Evolutionary conservation across 2,113 vertebrate species (phyloP), one percentile per base, ranked within the genome.

Genomic region (Nyctibius bracteatus): DNA sequence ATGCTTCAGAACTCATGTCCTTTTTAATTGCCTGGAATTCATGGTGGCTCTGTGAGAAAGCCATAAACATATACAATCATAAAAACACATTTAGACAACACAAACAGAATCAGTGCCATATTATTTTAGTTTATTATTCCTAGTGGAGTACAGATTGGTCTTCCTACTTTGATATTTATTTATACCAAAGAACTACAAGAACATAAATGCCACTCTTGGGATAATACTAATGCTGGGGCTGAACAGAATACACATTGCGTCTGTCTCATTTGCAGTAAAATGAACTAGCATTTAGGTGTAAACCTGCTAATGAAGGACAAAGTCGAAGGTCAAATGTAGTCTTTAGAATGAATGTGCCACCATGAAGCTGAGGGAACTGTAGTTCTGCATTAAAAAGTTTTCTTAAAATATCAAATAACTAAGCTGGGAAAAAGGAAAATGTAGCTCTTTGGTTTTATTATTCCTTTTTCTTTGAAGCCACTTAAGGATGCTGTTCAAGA

Each of bases 71-170:
- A 98, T 94, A 96, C 96, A 97, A 98, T 97, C 97, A 97, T 98
- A 98, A 98, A 98, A 98, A 96, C 95, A 94, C 97, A 96, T 97
- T 98, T 97, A 97, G 98, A 98, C 97, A 97, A 97, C 97, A 93
- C 92, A 97, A 97, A 97, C 98, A 98, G 96, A 98, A 98, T 98
- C 98, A 96, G 97, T 98, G 98, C 97, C 95, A 81, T 97, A 98
- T 98, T 98, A 98, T 98, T 98, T 97, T 98, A 97, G 96, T 98
- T 98, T 98, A 98, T 98, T 98, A 97, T 97, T 97, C 98, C 98
- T 98, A 24, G 90, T 72, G 96, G 98, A 97, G 88, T 92, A 92
- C 96, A 96, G 95, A 97, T 96, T 96, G 96, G 98, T 95, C 97
- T 97, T 98, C 94, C 94, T 96, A 93, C 97, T 98, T 97, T 92